Evolutionary conservation across 2,888 invertebrate species (phyloP).

Genomic region (Lampropteryx suffumata): DNA sequence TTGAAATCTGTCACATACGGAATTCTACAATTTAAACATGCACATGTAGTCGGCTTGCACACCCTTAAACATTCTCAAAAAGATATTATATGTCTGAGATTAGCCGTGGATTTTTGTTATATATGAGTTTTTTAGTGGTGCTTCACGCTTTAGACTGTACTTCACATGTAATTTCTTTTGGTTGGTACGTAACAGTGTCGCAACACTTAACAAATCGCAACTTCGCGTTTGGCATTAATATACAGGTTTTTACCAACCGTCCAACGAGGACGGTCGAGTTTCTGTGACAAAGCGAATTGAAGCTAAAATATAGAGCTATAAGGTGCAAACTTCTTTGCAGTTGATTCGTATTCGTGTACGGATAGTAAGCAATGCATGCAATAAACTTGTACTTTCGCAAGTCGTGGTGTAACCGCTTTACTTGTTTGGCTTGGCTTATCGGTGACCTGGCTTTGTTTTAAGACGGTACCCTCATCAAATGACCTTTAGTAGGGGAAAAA

Average conservation of each 20-base stretch:
- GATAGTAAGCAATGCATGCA: conserved; percentile 18
- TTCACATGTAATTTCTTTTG: background rate
- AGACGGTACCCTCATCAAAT: background rate
- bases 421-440: conserved; percentile 12
- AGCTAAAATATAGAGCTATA: background rate
- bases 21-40: no score
- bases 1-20: no score
- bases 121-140: no score
- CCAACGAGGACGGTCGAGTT: conserved; percentile 6
- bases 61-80: no score
- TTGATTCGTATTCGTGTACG: conserved; percentile 2
- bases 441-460: conserved; percentile 14
- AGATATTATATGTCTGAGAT: no score
- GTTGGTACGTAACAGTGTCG: conserved; percentile 7
- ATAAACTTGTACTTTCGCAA: conserved; percentile 28
- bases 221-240: conserved; percentile 20
- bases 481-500: no score
- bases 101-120: no score
- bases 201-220: conserved; percentile 5
- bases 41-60: no score
- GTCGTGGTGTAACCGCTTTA: conserved; percentile 22
- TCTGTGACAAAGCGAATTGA: background rate
- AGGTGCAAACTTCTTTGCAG: background rate
- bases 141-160: no score
- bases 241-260: conserved; percentile 29